Evolutionary conservation across 2,797 vertebrate genomes (phyloP).

Genomic region (Premnoplex brunnescens): DNA sequence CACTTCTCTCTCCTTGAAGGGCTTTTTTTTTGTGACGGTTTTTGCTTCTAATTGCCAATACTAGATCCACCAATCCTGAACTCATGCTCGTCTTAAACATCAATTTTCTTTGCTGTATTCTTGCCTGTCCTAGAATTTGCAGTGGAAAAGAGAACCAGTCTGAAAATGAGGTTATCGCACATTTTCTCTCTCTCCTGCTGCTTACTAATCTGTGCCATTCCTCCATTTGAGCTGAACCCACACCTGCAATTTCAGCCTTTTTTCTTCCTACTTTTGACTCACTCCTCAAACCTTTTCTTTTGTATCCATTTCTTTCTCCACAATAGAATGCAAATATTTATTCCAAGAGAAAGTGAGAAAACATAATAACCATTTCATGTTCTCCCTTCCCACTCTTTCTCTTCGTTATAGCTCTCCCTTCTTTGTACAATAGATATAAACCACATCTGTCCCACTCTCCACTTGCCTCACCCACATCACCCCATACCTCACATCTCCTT

Average conservation of each 20-base stretch:
- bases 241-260: slow-evolving; percentile 67
- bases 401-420: background rate
- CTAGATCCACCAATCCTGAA: background rate
- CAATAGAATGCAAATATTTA: slow-evolving; percentile 57
- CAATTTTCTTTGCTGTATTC: background rate
- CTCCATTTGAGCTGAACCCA: slow-evolving; percentile 50
- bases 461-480: background rate
- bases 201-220: slow-evolving; percentile 56
- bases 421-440: background rate
- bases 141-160: slow-evolving; percentile 21
- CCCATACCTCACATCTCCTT: background rate
- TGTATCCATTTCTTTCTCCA: slow-evolving; percentile 38
- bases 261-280: slow-evolving; percentile 64
- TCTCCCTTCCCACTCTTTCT: slow-evolving; percentile 35
- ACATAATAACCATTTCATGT: slow-evolving; percentile 33
- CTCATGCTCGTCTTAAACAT: background rate
- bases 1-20: background rate
- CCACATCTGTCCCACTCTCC: background rate
- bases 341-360: slow-evolving; percentile 36
- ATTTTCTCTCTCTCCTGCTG: slow-evolving; percentile 44
- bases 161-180: slow-evolving; percentile 54
- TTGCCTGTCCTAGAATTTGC: slow-evolving; percentile 33
- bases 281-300: slow-evolving; percentile 44
- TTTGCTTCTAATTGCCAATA: background rate
- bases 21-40: background rate